These are phyloP conservation scores for Pseudococcus longispinus DNA, from an alignment of 2,888 invertebrate genomes.

Conservation along the genomic window DNA sequence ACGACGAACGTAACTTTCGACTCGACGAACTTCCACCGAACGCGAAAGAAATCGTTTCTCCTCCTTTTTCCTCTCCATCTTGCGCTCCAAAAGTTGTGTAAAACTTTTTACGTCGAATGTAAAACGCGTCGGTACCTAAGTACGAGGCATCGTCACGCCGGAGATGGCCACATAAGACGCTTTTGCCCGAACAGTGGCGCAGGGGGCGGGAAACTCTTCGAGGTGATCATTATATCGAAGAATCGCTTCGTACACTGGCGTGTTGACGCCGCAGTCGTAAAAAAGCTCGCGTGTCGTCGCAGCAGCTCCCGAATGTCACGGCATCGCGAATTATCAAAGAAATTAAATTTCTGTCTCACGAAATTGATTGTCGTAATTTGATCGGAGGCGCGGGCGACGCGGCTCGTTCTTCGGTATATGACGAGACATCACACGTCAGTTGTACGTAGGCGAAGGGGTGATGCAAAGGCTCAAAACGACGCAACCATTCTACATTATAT, in stretches of 20 bases:
- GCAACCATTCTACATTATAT: too few relatives aligned
- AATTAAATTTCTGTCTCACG: background rate
- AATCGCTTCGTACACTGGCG: background rate
- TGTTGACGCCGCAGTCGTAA: background rate
- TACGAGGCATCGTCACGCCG: background rate
- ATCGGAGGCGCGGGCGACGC: background rate
- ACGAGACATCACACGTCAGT: background rate
- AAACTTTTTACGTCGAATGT: background rate
- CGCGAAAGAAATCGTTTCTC: background rate
- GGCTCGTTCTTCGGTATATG: background rate
- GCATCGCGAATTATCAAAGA: background rate
- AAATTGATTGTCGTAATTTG: conserved; percentile 6
- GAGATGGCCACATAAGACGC: background rate
- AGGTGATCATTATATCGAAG: background rate
- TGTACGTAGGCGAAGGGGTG: background rate
- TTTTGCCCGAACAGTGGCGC: background rate
- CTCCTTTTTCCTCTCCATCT: background rate
- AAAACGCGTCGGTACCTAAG: background rate
- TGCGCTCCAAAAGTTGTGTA: background rate
- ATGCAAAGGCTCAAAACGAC: too few relatives aligned
- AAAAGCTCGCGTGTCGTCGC: background rate
- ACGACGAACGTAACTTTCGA: background rate
- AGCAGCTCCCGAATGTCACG: background rate
- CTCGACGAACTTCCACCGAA: background rate
- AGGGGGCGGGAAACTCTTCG: too few relatives aligned